These are phyloP conservation scores for Sphyrna mokarran DNA, from an alignment of 2,113 vertebrate genomes.

Conservation along the genomic window DNA sequence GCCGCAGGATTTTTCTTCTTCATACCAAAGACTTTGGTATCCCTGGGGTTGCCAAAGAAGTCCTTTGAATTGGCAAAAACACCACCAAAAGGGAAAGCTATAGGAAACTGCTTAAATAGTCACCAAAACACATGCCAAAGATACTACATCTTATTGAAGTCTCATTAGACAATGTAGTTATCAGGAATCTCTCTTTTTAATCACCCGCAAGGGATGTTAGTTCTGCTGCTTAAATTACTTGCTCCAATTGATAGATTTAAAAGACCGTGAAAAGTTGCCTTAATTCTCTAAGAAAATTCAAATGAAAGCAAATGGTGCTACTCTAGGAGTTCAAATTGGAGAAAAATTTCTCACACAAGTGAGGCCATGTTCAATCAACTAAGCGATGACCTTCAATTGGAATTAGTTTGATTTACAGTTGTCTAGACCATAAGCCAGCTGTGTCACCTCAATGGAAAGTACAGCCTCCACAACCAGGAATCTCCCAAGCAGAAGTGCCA, in stretches of 20 bases:
- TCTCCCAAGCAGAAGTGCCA: neutral
- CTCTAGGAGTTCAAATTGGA: neutral
- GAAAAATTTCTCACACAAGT: neutral
- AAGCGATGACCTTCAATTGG: neutral
- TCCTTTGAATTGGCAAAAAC: conserved; percentile 78
- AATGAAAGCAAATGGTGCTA: neutral
- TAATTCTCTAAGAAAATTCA: neutral
- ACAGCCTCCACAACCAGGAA: neutral
- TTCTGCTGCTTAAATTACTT: conserved; percentile 16
- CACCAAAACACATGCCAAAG: conserved; percentile 52
- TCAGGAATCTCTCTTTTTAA: neutral
- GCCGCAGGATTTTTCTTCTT: conserved; percentile 51
- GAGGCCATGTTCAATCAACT: neutral
- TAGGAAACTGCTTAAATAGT: conserved; percentile 49
- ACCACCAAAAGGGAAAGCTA: conserved; percentile 56
- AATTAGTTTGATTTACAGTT: neutral
- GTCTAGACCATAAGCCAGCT: neutral
- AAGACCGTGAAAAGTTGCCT: neutral
- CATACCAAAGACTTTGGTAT: conserved; percentile 69
- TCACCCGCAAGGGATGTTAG: neutral
- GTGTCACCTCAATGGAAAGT: neutral
- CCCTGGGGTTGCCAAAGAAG: conserved; percentile 69
- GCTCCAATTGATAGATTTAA: neutral
- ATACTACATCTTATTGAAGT: conserved; percentile 51
- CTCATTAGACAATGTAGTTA: conserved; percentile 5